Base-by-base conservation (phyloP, 2,797 vertebrate genomes). In the Sternarchorhynchus goeldii region DNA sequence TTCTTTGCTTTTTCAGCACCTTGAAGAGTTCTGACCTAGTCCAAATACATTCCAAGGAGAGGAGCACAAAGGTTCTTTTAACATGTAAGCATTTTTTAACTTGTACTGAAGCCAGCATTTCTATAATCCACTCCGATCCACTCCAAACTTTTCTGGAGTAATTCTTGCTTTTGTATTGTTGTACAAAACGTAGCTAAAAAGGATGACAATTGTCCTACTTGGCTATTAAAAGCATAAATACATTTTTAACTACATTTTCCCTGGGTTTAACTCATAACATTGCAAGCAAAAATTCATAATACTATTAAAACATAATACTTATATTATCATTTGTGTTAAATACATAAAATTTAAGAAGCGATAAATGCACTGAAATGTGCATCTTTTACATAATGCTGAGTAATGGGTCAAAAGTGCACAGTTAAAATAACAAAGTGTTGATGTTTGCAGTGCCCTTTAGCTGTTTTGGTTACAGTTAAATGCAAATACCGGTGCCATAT, bases 191-290 rank as follows among this genome's bases (percentile, higher is more conserved):
- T 53, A 50, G 58, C 25, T 50, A 25, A 57, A 34, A 69, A 67
- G 73, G 85, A 78, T n/a, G 75, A 69, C 34, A 71, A 50, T 45
- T 79, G 89, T 88, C 89, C 87, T 88, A 88, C 84, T 85, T 83
- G 88, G 86, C 88, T 80, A 84, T 83, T 63, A 2, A 76, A 62
- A 14, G 73, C 39, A 73, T 18, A 72, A n/a, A 80, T n/a, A 58
- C 32, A 34, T 60, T 36, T 67, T 36, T 20, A 41, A 41, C n/a
- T 60, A 8, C 5, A 18, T 34, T 62, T 64, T 78, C 58, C 70
- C 76, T 78, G 76, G 76, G 50, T 58, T 78, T 64, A 68, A n/a
- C 20, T 66, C 59, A 75, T 10, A 70, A 59, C 58, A 39, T 58
- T 76, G 32, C 45, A 63, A n/a, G 20, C 66, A 72, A 67, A 21